phyloP scores from a whole-genome alignment of 2,113 vertebrate genomes.

The Channa maculata region DNA sequence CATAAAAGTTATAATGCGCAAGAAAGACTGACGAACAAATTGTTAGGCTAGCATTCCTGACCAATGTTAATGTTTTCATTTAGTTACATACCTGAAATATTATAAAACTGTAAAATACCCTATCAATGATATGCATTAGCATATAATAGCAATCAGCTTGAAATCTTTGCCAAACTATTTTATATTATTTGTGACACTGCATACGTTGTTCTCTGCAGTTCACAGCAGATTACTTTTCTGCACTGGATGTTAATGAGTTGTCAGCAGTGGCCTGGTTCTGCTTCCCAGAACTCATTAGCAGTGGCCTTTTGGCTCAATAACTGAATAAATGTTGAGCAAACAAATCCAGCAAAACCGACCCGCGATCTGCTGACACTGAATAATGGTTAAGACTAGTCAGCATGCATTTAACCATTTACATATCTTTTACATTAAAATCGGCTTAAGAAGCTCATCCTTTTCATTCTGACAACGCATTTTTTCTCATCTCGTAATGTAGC shows the following conservation, averaged over 20 bases:
- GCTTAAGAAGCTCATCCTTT: background rate
- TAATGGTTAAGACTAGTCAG: background rate
- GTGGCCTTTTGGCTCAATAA: slow-evolving; percentile 32
- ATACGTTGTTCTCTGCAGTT: too few species aligned
- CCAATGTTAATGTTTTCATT: too few species aligned
- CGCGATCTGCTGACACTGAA: slow-evolving; percentile 9
- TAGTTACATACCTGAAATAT: too few species aligned
- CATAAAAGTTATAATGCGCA: too few species aligned
- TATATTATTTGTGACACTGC: too few species aligned
- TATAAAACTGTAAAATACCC: too few species aligned
- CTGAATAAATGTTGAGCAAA: slow-evolving; percentile 36
- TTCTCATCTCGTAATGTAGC: background rate
- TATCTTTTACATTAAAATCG: background rate
- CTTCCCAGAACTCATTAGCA: slow-evolving; percentile 52
- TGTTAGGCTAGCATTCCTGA: too few species aligned
- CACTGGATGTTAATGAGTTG: slow-evolving; percentile 25
- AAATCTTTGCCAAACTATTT: background rate
- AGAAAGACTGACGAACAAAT: too few species aligned
- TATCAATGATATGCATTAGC: too few species aligned
- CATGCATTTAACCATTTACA: background rate
- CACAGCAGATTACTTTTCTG: background rate
- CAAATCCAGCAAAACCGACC: slow-evolving; percentile 10
- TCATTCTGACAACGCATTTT: background rate
- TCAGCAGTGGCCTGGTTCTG: slow-evolving; percentile 30
- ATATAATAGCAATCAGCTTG: too few species aligned